Evolutionary conservation across 2,888 invertebrate genomes (phyloP).

Genomic region (Apamea epomidion): DNA sequence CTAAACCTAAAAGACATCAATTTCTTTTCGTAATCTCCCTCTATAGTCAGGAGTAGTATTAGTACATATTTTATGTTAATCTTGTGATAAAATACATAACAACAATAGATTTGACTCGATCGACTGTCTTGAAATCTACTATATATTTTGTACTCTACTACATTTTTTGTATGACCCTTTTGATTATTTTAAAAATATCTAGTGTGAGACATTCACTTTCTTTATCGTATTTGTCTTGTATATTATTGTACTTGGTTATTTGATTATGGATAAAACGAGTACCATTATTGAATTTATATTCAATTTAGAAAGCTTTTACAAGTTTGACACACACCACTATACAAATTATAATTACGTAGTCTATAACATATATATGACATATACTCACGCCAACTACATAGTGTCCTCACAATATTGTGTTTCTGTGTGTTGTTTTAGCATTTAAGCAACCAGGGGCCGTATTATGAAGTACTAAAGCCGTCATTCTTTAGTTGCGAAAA

Average conservation of each 20-base stretch:
- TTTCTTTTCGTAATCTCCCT: neutral
- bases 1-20: neutral
- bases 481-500: neutral
- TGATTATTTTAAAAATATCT: neutral
- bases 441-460: neutral
- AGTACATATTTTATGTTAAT: no score
- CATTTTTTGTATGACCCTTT: neutral
- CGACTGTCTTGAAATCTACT: neutral
- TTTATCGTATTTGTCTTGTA: neutral
- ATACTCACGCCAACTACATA: conserved; percentile 44
- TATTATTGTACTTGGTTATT: neutral
- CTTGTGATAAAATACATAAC: neutral
- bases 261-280: neutral
- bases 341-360: conserved; percentile 3
- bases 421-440: conserved; percentile 28
- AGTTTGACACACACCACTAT: conserved; percentile 2
- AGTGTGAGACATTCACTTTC: neutral
- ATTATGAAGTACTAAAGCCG: neutral
- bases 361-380: conserved; percentile 23
- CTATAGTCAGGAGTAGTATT: neutral
- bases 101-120: neutral
- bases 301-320: neutral
- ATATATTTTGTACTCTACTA: neutral
- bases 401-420: conserved; percentile 44
- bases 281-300: neutral